These are phyloP conservation scores for Isurus oxyrinchus DNA, from an alignment of 2,113 vertebrate species.

Conservation along the genomic window DNA sequence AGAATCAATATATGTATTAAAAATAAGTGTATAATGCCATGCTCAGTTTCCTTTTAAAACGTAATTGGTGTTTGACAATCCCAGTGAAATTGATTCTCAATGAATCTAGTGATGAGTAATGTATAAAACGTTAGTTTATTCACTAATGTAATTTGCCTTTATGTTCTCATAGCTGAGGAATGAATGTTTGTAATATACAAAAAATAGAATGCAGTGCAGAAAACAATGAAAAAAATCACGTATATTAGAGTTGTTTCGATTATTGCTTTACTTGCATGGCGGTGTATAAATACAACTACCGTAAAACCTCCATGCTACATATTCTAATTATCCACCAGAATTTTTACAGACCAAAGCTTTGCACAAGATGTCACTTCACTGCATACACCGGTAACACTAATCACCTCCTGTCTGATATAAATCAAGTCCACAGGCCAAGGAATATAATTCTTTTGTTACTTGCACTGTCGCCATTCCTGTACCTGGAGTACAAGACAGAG, in stretches of 20 bases:
- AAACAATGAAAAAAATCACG: not conserved
- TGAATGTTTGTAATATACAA: not conserved
- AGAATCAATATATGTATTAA: constrained; percentile 26
- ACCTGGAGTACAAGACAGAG: not conserved
- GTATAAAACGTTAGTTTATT: not conserved
- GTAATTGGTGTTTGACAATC: constrained; percentile 34
- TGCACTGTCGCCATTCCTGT: not conserved
- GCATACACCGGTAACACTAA: not conserved
- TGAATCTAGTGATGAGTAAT: constrained; percentile 33
- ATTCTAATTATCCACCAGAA: not conserved
- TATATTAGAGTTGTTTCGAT: not conserved
- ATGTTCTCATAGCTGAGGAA: not conserved
- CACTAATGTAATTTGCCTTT: not conserved
- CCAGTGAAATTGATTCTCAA: constrained; percentile 36
- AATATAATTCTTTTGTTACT: not conserved
- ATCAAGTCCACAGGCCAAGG: not conserved
- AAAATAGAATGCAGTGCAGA: not conserved
- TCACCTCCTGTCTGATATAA: not conserved
- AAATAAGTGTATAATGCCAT: constrained; percentile 23
- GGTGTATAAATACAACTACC: not conserved
- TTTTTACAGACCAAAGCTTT: not conserved
- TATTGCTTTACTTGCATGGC: not conserved
- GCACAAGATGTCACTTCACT: not conserved
- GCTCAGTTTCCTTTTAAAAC: constrained; percentile 28
- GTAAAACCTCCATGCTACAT: not conserved